phyloP scores from a whole-genome alignment of 2,888 invertebrate species.

The Agonopterix heracliana region DNA sequence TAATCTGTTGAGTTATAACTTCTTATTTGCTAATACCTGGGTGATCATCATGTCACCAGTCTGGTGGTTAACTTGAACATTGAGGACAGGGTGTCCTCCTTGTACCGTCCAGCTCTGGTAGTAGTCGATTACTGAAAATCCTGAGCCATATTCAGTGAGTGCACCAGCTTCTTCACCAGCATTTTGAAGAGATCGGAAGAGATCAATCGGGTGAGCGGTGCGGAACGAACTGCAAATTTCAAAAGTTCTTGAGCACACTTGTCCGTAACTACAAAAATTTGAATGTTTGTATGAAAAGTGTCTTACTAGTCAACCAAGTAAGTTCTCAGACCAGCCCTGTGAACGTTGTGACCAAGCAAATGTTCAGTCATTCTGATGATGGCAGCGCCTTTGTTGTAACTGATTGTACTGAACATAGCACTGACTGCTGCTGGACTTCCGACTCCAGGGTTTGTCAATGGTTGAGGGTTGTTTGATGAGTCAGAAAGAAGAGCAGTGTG shows the following conservation, averaged over 20 bases:
- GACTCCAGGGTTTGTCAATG: slow-evolving; percentile 75
- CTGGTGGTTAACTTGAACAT: slow-evolving; percentile 63
- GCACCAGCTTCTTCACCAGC: slow-evolving; percentile 34
- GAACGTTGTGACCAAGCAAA: slow-evolving; percentile 69
- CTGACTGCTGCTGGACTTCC: slow-evolving; percentile 75
- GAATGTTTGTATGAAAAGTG: too few relatives aligned
- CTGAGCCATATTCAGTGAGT: slow-evolving; percentile 41
- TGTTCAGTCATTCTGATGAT: slow-evolving; percentile 83
- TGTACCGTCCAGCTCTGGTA: slow-evolving; percentile 74
- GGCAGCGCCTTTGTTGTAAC: slow-evolving; percentile 81
- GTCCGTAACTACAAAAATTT: too few relatives aligned
- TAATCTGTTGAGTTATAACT: too few relatives aligned
- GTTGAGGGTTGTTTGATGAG: slow-evolving; percentile 71
- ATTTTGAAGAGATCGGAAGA: slow-evolving; percentile 65
- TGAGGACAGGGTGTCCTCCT: slow-evolving; percentile 77
- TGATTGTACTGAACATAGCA: slow-evolving; percentile 79
- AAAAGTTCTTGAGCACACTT: neutral
- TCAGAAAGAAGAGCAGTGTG: slow-evolving; percentile 79
- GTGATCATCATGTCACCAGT: slow-evolving; percentile 52
- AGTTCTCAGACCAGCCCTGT: slow-evolving; percentile 68
- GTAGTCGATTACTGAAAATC: slow-evolving; percentile 54
- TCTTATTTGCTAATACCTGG: slow-evolving; percentile 44
- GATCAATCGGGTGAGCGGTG: slow-evolving; percentile 61
- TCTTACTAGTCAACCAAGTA: slow-evolving; percentile 55
- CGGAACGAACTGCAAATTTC: slow-evolving; percentile 38